Percentiles rank a stretch among this genome's conserved stretches.
These are phyloP conservation scores for Tichodroma muraria DNA, from an alignment of 2,113 vertebrate genomes.

Conservation along the genomic window DNA sequence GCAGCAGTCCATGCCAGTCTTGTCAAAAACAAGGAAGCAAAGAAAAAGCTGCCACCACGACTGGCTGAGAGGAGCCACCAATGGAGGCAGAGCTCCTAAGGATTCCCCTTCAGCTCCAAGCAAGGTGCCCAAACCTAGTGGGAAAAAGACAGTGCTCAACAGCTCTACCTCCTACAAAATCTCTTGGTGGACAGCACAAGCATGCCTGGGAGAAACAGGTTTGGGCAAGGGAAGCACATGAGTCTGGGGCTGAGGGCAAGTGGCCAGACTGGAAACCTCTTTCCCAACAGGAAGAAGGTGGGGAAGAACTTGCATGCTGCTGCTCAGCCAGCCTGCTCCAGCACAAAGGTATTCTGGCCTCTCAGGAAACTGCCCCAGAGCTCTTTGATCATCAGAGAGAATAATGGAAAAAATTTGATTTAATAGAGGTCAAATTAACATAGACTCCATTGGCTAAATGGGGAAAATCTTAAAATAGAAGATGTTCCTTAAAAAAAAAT, in stretches of 20 bases:
- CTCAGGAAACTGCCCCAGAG: background rate
- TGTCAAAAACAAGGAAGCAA: background rate
- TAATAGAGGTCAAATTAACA: slow-evolving; percentile 5
- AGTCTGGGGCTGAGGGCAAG: background rate
- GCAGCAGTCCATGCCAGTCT: background rate
- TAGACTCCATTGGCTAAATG: background rate
- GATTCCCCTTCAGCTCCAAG: background rate
- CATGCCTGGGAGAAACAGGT: background rate
- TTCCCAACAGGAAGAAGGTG: background rate
- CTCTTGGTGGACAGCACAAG: rapidly evolving
- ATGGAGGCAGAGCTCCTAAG: background rate
- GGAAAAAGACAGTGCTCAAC: background rate
- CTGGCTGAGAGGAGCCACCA: background rate
- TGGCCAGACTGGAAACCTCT: background rate
- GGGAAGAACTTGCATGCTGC: background rate
- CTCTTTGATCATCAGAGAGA: slow-evolving; percentile 29
- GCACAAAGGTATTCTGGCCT: background rate
- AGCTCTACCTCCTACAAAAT: background rate
- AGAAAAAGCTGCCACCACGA: background rate
- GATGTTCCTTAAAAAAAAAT: slow-evolving; percentile 50
- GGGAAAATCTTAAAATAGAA: slow-evolving; percentile 45
- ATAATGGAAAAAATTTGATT: background rate
- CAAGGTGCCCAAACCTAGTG: background rate
- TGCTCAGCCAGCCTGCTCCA: background rate
- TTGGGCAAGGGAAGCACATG: rapidly evolving